Evolutionary conservation across 2,888 invertebrate species (phyloP).

Genomic region (Caenorhabditis panamensis): DNA sequence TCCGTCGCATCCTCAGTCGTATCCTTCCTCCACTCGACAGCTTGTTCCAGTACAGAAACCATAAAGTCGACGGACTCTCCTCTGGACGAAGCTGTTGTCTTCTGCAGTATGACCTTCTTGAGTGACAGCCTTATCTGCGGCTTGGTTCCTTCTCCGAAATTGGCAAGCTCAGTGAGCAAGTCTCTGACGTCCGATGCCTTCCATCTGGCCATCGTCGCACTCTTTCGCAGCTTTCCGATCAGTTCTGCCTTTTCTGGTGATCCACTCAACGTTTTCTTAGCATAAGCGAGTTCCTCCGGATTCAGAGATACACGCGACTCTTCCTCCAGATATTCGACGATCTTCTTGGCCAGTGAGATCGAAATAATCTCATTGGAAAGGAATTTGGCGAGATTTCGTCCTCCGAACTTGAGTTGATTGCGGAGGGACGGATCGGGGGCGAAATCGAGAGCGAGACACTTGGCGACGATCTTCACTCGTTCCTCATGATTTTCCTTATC

Average conservation of each 20-base stretch:
- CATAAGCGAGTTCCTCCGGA: conserved; percentile 41
- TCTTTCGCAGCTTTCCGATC: conserved; percentile 46
- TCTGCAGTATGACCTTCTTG: conserved; percentile 35
- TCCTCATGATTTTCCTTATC: neutral
- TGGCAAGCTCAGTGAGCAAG: conserved; percentile 27
- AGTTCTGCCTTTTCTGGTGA: conserved; percentile 34
- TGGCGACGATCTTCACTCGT: conserved; percentile 31
- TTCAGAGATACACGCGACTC: conserved; percentile 31
- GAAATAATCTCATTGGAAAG: conserved; percentile 48
- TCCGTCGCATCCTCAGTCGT: neutral
- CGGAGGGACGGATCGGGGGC: conserved; percentile 1
- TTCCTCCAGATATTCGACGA: conserved; percentile 36
- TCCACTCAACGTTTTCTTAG: conserved; percentile 10
- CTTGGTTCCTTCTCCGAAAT: conserved; percentile 18
- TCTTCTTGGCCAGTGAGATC: conserved; percentile 12
- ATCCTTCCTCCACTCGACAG: conserved; percentile 45
- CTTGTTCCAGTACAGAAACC: conserved; percentile 34
- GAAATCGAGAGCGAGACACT: conserved; percentile 45
- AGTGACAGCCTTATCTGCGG: conserved; percentile 12
- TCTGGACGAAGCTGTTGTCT: conserved; percentile 1
- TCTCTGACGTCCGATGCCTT: conserved; percentile 18
- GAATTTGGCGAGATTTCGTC: conserved; percentile 38
- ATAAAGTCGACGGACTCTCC: conserved; percentile 28
- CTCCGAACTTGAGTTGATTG: conserved; percentile 17
- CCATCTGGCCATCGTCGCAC: conserved; percentile 59